Base-by-base conservation (phyloP, 2,888 invertebrate genomes). In the Exocentrus adspersus region DNA sequence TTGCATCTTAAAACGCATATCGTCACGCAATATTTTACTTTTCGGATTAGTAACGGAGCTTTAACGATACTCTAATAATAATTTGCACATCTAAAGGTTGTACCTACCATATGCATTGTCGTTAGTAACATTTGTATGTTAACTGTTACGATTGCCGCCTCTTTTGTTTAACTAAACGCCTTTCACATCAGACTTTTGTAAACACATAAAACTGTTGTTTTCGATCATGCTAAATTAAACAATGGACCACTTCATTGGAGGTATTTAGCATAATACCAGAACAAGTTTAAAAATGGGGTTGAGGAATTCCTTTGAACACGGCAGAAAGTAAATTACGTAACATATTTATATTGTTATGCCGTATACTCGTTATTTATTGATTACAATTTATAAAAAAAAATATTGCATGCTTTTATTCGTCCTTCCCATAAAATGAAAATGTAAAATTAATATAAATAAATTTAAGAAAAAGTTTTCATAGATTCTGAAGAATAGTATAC, bases 141-240 rank as follows among this genome's bases (percentile, higher is more conserved):
- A 37, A n/a, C n/a, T 37, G 14, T 37, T 12, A 9, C 14, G 14
- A 37, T 14, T 37, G n/a, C 37, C 12, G 37, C 14, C 14, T 37
- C 37, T 37, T n/a, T n/a, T 37, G 37, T 37, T 37, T 37, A 14
- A 10, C n/a, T 32, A 32, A 10, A 32, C 32, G 9, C 10, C n/a
- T 37, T 37, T 37, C 12, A 37, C 37, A n/a, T 14, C n/a, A n/a
- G n/a, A n/a, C 14, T 14, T 37, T 37, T 37, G n/a, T 37, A 37
- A 37, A 37, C 37, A 37, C 24, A 37, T n/a, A n/a, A n/a, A n/a
- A 37, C 37, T 37, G 37, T 37, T 37, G 14, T n/a, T 37, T 37
- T 37, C 37, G 12, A 37, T 37, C 37, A 37, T 37, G 37, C 37
- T 4, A n/a, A 2, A 37, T 37, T 12, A 1, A 12, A 37, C 37